Base-by-base conservation (phyloP, 2,113 vertebrate genomes). In the Anguilla japonica region DNA sequence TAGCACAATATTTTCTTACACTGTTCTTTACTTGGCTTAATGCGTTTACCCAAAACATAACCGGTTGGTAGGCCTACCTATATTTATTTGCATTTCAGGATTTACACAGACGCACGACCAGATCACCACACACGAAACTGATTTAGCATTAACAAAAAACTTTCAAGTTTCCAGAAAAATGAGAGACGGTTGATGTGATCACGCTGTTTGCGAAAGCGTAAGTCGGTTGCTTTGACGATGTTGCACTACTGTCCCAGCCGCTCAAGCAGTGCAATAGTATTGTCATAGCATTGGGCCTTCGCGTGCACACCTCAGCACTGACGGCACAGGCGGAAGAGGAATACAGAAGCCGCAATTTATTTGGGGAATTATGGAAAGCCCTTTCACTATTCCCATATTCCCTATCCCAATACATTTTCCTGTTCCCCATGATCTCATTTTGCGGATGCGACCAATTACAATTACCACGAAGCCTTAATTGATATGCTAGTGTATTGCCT, bases 231-330 rank as follows among this genome's bases (percentile, higher is more conserved):
- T 98, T 96, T 98, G 97, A 98, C 97, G 96, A 96, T 98, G 97
- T 98, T 98, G 97, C 97, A 98, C 97, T 98, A 98, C 97, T 98
- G 97, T 98, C 95, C 95, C 95, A 96, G 96, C 96, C 94, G 96
- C 96, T 97, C 96, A 97, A 98, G 97, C 97, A 98, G 97, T 98
- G 97, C 97, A 98, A 98, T 98, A 97, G 97, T 98, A 98, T 98
- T 98, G 97, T 98, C 97, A 98, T 98, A 98, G 97, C 97, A 97
- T 98, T 96, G 96, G 96, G 95, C 96, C 96, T 94, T 95, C 94
- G 94, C 89, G 88, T 89, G 87, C 82, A 85, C 91, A 90, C 82
- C 87, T 84, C 87, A 40, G 81, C 43, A 78, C 41, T 56, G 41
- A 80, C 46, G 29, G n/a, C 29, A n/a, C 40, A 13, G 60, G 81